Base-by-base conservation (phyloP, 2,888 invertebrate genomes). In the Iselma pallidipennis region DNA sequence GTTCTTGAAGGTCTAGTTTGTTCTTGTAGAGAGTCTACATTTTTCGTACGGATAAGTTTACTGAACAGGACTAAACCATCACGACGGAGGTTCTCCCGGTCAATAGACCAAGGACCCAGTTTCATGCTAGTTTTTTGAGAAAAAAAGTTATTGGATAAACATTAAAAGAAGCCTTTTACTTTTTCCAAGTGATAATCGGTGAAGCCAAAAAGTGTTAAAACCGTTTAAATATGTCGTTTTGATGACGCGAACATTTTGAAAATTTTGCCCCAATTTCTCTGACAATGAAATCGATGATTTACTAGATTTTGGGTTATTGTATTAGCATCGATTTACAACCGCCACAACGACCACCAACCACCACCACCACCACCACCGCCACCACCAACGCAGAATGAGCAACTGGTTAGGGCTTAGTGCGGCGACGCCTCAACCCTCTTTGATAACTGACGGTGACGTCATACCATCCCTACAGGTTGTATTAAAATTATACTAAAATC, bases 31-130 rank as follows among this genome's bases (percentile, higher is more conserved):
- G 83, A 80, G 10, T 90, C 90, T n/a, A 90, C 87, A 79, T 94
- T 91, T 80, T 92, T 92, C 66, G 94, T 94, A 64, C 94, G 87
- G 78, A 94, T 93, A 67, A 94, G 85, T 82, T 92, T 94, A 59
- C 91, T 89, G 81, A 94, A 91, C 66, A 93, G 83, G 71, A 90
- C 89, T 76, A 92, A 86, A 53, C 90, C 88, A 76, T 89, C 86
- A 51, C 86, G 83, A 45, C 86, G 84, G 49, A 87, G 77, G 19
- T 81, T 83, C 61, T 84, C 85, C 80, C 87, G 87, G 76, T 89
- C 87, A 73, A 86, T 82, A 64, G 78, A 71, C 78, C 78, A 81
- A 75, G 83, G 76, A 49, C 82, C 82, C 74, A 85, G 76, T 81
- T 85, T 85, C 85, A 85, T 85, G 74, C 82, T 83, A 78, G 26